These are phyloP conservation scores for Drosophila picticornis DNA, from an alignment of 2,888 invertebrate genomes.

Conservation along the genomic window DNA sequence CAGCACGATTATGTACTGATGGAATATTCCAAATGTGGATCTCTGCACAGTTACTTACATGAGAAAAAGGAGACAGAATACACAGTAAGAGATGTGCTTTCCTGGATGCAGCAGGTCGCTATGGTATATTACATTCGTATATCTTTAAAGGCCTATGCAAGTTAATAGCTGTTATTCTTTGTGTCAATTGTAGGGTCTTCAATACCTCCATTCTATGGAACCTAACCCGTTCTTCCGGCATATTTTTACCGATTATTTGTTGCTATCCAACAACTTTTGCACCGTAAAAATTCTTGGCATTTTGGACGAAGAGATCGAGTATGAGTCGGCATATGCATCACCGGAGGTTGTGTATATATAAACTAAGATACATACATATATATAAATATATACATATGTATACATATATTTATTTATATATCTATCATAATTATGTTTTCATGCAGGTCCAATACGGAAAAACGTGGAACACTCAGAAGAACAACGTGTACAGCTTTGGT, in stretches of 20 bases:
- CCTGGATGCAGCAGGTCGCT: slow-evolving; percentile 7
- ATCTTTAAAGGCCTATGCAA: background rate
- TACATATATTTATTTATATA: background rate
- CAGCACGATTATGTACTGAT: background rate
- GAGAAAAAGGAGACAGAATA: slow-evolving; percentile 1
- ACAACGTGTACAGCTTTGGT: slow-evolving; percentile 9
- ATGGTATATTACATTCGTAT: background rate
- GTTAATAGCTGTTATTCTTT: background rate
- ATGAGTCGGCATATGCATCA: background rate
- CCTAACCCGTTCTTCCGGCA: background rate
- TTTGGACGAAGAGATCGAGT: background rate
- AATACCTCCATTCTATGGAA: slow-evolving; percentile 1
- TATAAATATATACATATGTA: too few relatives aligned
- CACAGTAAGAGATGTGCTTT: background rate
- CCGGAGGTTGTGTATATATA: slow-evolving; percentile 4
- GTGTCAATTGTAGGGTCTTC: background rate
- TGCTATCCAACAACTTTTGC: slow-evolving; percentile 7
- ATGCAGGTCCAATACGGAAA: background rate
- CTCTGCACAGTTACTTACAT: background rate
- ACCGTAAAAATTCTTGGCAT: background rate
- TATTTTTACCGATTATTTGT: background rate
- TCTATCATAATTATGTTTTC: background rate
- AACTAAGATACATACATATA: too few relatives aligned
- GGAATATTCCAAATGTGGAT: background rate
- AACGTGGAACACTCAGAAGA: background rate